A percentile compares a stretch with the other conserved stretches of the same genome.
phyloP scores from a whole-genome alignment of 2,797 vertebrate genomes.

The Nannoperca australis region DNA sequence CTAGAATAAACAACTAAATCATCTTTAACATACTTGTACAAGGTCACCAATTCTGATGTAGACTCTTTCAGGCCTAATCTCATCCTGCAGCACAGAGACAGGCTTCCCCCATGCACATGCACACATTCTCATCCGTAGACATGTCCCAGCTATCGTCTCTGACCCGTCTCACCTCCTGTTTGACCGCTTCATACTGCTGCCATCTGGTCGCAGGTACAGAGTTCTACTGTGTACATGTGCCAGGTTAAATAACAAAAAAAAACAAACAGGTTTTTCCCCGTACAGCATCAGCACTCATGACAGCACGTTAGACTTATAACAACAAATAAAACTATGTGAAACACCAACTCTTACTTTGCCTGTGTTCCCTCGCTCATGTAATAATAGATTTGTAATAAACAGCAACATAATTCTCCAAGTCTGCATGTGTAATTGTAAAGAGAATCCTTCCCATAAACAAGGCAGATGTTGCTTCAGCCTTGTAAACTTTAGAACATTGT shows the following conservation, averaged over 20 bases:
- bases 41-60: neutral
- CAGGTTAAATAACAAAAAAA: neutral
- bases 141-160: conserved; percentile 13
- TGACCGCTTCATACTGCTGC: conserved; percentile 3
- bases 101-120: too few species aligned
- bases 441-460: neutral
- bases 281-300: neutral
- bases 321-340: neutral
- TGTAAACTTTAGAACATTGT: conserved; percentile 4
- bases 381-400: conserved; percentile 7
- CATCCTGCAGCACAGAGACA: neutral
- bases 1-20: too few species aligned
- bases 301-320: neutral
- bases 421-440: neutral
- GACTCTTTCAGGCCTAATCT: neutral
- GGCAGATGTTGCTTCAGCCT: neutral
- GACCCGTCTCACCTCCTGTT: conserved; percentile 29
- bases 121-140: neutral
- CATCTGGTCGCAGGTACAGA: conserved; percentile 31
- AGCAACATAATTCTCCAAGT: neutral
- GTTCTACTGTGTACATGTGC: conserved; percentile 5
- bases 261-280: neutral
- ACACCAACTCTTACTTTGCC: neutral
- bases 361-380: neutral
- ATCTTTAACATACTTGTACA: neutral